Percentiles rank a stretch among this genome's conserved stretches.
Conservation (phyloP, 1,140 invertebrate species). For the Ruditapes philippinarum region DNA sequence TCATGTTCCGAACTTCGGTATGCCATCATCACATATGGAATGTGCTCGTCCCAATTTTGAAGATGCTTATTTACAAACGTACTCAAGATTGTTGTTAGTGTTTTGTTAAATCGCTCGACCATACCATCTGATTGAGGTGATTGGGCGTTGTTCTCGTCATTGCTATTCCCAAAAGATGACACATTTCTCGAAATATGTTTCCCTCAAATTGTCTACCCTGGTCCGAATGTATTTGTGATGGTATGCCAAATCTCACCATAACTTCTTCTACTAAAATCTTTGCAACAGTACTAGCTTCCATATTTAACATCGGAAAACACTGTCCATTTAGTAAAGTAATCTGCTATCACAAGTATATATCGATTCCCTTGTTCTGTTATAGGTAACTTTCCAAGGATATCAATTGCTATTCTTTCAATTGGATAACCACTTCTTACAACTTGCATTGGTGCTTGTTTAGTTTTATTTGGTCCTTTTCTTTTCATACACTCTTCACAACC, state of each 20-base stretch:
- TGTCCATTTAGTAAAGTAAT: conserved; percentile 71
- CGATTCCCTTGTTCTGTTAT: conserved; percentile 41
- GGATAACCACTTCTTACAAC: conserved; percentile 1
- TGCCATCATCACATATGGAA: conserved; percentile 62
- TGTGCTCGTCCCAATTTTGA: conserved; percentile 70
- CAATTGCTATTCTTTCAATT: conserved; percentile 66
- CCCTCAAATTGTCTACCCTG: conserved; percentile 64
- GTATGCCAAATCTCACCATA: conserved; percentile 59
- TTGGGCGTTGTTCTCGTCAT: conserved; percentile 69
- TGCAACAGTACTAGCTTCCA: conserved; percentile 64
- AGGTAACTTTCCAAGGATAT: conserved; percentile 61
- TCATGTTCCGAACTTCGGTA: conserved; percentile 61
- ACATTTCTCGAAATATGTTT: conserved; percentile 65
- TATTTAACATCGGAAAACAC: conserved; percentile 54
- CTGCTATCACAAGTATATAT: conserved; percentile 60
- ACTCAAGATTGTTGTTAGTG: conserved; percentile 57
- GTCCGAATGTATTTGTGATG: conserved; percentile 67
- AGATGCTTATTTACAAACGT: conserved; percentile 71
- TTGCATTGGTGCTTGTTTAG: conserved; percentile 51
- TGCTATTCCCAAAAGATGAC: conserved; percentile 63
- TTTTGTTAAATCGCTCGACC: conserved; percentile 73
- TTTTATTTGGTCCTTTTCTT: conserved; percentile 54
- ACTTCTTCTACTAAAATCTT: conserved; percentile 64
- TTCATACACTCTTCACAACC: neutral
- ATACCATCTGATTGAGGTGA: conserved; percentile 72